phyloP scores from a whole-genome alignment of 2,113 vertebrate genomes.

The Paramisgurnus dabryanus region DNA sequence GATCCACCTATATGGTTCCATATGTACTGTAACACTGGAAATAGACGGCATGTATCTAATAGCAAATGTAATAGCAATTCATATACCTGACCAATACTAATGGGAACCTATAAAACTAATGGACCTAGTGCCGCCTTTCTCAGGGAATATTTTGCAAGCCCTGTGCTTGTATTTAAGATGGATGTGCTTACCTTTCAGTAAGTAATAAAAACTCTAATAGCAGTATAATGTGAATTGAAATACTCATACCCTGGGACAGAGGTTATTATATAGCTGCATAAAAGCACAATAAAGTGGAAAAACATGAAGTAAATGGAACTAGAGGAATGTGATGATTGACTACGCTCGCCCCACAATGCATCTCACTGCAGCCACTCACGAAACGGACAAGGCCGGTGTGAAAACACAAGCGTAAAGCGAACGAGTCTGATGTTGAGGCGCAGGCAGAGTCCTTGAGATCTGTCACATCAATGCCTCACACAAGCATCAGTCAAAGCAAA shows the following conservation, averaged over 20 bases:
- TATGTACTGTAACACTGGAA: too few relatives aligned
- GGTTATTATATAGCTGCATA: slow-evolving; percentile 40
- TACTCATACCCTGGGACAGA: slow-evolving; percentile 46
- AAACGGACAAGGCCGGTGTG: slow-evolving; percentile 9
- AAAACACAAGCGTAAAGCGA: not conserved
- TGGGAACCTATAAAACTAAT: slow-evolving; percentile 66
- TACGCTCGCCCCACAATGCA: not conserved
- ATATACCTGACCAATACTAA: slow-evolving; percentile 66
- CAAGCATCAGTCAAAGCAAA: slow-evolving; percentile 10
- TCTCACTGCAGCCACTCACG: not conserved
- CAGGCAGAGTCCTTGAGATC: slow-evolving; percentile 12
- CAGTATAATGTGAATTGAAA: slow-evolving; percentile 22
- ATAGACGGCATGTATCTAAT: not conserved
- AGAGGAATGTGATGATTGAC: not conserved
- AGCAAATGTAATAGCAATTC: slow-evolving; percentile 54
- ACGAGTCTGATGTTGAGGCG: not conserved
- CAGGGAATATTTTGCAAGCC: not conserved
- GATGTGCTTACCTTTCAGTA: slow-evolving; percentile 64
- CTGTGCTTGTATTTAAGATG: slow-evolving; percentile 48
- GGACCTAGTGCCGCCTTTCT: slow-evolving; percentile 43
- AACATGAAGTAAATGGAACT: not conserved
- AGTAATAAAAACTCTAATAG: slow-evolving; percentile 62
- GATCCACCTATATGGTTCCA: too few relatives aligned
- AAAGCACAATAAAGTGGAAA: slow-evolving; percentile 23
- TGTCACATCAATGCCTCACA: slow-evolving; percentile 13